Base-by-base conservation (phyloP, 2,113 vertebrate species). In the Tyto alba region DNA sequence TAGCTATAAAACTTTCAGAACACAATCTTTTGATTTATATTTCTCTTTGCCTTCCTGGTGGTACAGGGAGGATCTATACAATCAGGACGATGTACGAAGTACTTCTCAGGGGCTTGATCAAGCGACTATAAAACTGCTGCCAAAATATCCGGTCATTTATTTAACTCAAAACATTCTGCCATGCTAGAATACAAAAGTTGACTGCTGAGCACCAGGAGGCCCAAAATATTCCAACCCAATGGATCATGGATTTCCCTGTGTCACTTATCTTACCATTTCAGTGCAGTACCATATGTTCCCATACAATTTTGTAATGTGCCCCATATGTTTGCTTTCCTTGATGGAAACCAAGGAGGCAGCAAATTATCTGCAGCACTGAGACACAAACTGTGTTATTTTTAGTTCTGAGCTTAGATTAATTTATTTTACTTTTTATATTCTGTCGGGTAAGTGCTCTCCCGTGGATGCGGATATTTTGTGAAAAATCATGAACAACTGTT, bases 91-190 rank as follows among this genome's bases (percentile, higher is more conserved):
- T 48, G 47, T 89, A 78, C 75, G 50, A 69, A 45, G 47, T 89
- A 73, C 73, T 41, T 95, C 62, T 86, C 1, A 13, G 30, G n/a
- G 40, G 18, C 20, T 96, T 77, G 72, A 89, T 74, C 40, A 69
- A 93, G 25, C 29, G 40, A 30, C 32, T 79, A 3, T 45, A 78
- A 93, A 71, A 83, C 47, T 92, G 29, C 69, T 96, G 75, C 72
- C 47, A 88, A 92, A 90, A 94, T 40, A 66, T 77, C 79, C 1
- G 38, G 50, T 47, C 59, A 83, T 96, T 89, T 87, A 73, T 62
- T 69, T 91, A 95, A 56, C n/a, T 64, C 15, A 53, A 97, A 96
- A 74, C 9, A 55, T 89, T 95, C 76, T 91, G 57, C 52, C 66
- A 43, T 21, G 18, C 38, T 79, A 73, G 45, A 90, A 62, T 89